Percentiles rank a stretch among this genome's conserved stretches.
These are phyloP conservation scores for Drosophila seguyi DNA, from an alignment of 1,140 invertebrate species.

Conservation along the genomic window DNA sequence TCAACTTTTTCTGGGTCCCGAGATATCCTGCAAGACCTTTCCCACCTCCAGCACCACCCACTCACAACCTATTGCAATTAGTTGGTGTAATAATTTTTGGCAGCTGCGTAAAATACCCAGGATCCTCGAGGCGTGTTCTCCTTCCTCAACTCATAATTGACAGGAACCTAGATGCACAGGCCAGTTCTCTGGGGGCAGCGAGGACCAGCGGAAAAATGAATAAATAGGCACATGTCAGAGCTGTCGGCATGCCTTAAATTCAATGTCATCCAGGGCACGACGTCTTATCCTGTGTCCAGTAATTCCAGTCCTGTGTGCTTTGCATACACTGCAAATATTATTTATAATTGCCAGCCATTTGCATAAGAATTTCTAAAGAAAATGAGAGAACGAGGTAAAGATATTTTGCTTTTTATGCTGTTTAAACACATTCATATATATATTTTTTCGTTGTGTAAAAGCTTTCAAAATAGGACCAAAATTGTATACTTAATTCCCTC, in stretches of 20 bases:
- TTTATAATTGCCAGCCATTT: not conserved
- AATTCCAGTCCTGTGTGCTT: constrained; percentile 19
- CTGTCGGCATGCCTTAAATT: constrained; percentile 69
- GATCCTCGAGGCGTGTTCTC: not conserved
- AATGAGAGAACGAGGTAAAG: too few species aligned
- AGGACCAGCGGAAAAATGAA: constrained; percentile 15
- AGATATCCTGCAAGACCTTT: not conserved
- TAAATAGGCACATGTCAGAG: constrained; percentile 56
- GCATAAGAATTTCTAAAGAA: not conserved
- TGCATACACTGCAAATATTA: constrained; percentile 19
- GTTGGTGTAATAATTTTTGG: constrained; percentile 59
- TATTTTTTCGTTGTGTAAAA: not conserved
- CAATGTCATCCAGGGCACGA: constrained; percentile 41
- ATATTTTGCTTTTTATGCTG: too few species aligned
- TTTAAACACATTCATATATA: too few species aligned
- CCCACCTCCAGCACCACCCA: not conserved
- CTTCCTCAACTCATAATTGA: constrained; percentile 37
- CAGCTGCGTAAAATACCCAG: constrained; percentile 25
- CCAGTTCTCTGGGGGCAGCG: constrained; percentile 4
- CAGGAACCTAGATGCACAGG: constrained; percentile 19
- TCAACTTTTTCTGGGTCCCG: constrained; percentile 25
- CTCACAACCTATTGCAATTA: constrained; percentile 61
- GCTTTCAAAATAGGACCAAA: constrained; percentile 12
- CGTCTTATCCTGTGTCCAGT: constrained; percentile 24
- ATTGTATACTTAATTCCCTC: constrained; percentile 21